Conservation (phyloP, 2,888 invertebrate species). For the Pardosa pseudoannulata region DNA sequence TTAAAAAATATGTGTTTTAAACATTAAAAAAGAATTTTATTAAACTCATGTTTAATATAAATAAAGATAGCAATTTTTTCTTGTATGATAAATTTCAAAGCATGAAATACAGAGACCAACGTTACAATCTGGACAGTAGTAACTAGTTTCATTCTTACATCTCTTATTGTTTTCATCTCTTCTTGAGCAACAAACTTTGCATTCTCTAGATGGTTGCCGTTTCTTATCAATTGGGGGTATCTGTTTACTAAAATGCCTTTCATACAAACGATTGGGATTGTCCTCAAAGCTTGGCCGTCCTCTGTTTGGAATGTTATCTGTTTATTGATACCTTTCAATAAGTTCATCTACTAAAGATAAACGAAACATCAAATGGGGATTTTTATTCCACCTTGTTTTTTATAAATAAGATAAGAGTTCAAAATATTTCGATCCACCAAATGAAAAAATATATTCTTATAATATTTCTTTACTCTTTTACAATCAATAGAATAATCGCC, state of each 20-base stretch:
- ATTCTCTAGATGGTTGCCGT: not conserved
- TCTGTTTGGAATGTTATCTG: not conserved
- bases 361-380: conserved; percentile 25
- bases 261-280: not conserved
- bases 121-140: conserved; percentile 19
- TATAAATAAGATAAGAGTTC: conserved; percentile 17
- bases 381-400: conserved; percentile 13
- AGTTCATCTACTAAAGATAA: not conserved
- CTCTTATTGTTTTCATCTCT: conserved; percentile 1
- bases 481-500: not conserved
- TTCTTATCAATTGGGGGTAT: not conserved
- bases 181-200: not conserved
- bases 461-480: not conserved
- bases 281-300: not conserved
- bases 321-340: conserved; percentile 10
- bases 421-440: not conserved
- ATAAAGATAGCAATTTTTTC: no score
- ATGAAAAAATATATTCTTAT: conserved; percentile 14
- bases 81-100: conserved; percentile 8
- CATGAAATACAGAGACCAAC: conserved; percentile 19
- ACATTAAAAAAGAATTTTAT: no score
- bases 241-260: not conserved
- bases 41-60: no score
- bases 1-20: no score
- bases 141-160: conserved; percentile 1